Evolutionary conservation across 1,140 invertebrate genomes (phyloP), one percentile per base, ranked within the genome.

Genomic region (Solenopsis invicta): DNA sequence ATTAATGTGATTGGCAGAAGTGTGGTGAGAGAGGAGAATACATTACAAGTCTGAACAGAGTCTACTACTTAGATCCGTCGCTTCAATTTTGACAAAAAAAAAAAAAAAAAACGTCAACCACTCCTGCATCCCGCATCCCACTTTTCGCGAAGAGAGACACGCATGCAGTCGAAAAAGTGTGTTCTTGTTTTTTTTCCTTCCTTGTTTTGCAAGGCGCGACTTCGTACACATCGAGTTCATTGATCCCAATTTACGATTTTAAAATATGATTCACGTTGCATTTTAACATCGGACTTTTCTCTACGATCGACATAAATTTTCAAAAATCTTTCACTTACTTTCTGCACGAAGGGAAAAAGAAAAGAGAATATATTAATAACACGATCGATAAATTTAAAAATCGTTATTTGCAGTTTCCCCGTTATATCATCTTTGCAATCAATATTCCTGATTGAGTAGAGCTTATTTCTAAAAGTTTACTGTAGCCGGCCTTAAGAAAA

Each of bases 21-120:
- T 75, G 69, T 90, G 78, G 93, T 91, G 91, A 93, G 91, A 93
- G 88, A 94, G 93, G 93, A 94, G 93, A 94, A 94, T 94, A 94
- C 93, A 94, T 94, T 93, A 93, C 92, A 94, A 94, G 94, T 94
- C 94, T 94, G 94, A 94, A 93, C 92, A 94, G 92, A 94, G 91
- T 94, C 92, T 94, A 93, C 91, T 91, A 93, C 89, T 78, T 93
- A 91, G 90, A 91, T 93, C 85, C 90, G 88, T 93, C 91, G 90
- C 89, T 93, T 92, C 87, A 91, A 92, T 89, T 92, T 81, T 92
- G 87, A 84, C 18, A 71, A 89, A 85, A 89, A 75, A 84, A 50
- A 71, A 89, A 85, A 89, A 75, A 84, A 50, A 54, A 66, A 84
- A 86, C 64, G 84, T 87, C 87, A 91, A 91, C 78, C 61, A 74